phyloP scores from a whole-genome alignment of 1,140 invertebrate species.

The Aradophagus sp. region DNA sequence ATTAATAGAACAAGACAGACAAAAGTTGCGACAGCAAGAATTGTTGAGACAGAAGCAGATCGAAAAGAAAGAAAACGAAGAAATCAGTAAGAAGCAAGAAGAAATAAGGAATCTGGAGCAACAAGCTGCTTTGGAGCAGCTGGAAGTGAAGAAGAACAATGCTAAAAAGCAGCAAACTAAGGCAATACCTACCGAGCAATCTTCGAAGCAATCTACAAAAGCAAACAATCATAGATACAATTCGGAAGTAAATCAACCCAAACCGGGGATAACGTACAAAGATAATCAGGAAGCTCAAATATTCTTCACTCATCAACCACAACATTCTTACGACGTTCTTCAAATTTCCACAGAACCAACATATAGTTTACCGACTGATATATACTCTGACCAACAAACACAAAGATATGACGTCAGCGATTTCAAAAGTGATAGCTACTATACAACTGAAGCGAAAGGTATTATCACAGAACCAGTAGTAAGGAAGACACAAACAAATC shows the following conservation, averaged over 20 bases:
- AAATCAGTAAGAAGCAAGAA: conserved; percentile 63
- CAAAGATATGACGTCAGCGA: conserved; percentile 35
- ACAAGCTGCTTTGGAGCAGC: conserved; percentile 47
- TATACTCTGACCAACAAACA: conserved; percentile 23
- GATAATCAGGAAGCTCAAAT: conserved; percentile 9
- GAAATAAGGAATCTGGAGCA: conserved; percentile 60
- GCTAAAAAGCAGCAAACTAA: conserved; percentile 35
- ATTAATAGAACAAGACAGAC: conserved; percentile 66
- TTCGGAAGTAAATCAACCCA: conserved; percentile 26
- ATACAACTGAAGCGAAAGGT: conserved; percentile 25
- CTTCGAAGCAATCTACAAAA: conserved; percentile 4
- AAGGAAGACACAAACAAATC: conserved; percentile 23
- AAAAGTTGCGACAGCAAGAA: conserved; percentile 65
- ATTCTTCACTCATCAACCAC: too few species aligned
- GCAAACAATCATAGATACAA: conserved; percentile 41
- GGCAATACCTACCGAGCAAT: conserved; percentile 22
- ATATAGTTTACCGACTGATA: conserved; percentile 28
- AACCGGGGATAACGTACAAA: conserved; percentile 23
- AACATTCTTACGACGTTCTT: conserved; percentile 17
- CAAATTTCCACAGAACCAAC: conserved; percentile 43
- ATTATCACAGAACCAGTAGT: conserved; percentile 30
- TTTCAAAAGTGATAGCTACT: conserved; percentile 23
- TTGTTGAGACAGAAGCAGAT: conserved; percentile 63
- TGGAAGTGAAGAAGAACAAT: conserved; percentile 47
- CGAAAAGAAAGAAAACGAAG: conserved; percentile 64